Evolutionary conservation across 2,113 vertebrate species (phyloP).

Genomic region (Alethe castanea): DNA sequence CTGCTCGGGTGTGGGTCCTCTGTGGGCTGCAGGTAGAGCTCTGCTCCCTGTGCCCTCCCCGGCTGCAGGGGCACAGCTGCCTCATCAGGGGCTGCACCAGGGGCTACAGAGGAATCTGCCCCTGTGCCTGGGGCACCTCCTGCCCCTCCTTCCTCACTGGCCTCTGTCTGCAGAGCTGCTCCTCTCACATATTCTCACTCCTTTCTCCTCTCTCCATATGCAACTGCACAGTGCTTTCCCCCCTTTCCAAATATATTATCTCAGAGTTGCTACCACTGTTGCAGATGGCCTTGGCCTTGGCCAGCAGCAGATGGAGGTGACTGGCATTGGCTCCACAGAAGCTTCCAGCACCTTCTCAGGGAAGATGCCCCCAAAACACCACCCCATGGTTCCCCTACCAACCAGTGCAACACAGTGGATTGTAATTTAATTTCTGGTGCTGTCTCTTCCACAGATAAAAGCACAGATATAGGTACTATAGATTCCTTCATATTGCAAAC

Average conservation of each 20-base stretch:
- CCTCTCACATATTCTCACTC: not conserved
- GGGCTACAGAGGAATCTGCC: not conserved
- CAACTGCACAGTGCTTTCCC: no score
- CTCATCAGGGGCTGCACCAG: not conserved
- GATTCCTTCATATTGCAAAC: not conserved
- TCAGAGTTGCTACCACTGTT: not conserved
- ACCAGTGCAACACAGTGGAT: not conserved
- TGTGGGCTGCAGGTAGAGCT: not conserved
- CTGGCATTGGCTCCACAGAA: not conserved
- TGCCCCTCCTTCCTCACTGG: not conserved
- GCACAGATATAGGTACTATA: not conserved
- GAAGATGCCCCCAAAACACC: not conserved
- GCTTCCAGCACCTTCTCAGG: not conserved
- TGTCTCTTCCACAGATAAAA: not conserved
- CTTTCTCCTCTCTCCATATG: not conserved
- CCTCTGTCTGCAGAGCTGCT: not conserved
- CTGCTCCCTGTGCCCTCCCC: not conserved
- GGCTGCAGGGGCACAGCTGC: not conserved
- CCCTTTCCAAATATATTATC: no score
- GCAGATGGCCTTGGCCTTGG: not conserved
- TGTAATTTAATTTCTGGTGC: not conserved
- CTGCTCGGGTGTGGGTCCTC: no score
- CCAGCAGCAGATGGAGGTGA: accelerated
- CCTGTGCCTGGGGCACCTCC: not conserved
- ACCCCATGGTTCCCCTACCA: accelerated